phyloP scores from a whole-genome alignment of 2,888 invertebrate genomes.

The Pollenia labialis region DNA sequence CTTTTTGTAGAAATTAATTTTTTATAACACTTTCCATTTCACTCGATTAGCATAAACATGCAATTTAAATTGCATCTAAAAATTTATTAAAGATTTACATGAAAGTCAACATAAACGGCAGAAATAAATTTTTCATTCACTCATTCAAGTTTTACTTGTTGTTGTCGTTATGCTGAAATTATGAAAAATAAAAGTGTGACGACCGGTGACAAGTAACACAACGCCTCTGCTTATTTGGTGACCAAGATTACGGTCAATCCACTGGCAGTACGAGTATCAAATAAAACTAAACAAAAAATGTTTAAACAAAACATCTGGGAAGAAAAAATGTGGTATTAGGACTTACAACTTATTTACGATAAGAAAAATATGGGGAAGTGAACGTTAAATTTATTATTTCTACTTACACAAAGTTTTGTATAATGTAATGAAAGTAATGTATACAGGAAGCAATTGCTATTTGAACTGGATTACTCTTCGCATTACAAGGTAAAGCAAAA shows the following conservation, averaged over 20 bases:
- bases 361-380: too few species aligned
- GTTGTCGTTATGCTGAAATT: slow-evolving; percentile 30
- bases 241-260: slow-evolving; percentile 43
- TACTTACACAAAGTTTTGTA: too few species aligned
- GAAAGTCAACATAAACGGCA: slow-evolving; percentile 27
- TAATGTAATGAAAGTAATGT: too few species aligned
- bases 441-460: too few species aligned
- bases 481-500: too few species aligned
- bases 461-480: too few species aligned
- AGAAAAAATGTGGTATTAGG: not conserved
- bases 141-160: not conserved
- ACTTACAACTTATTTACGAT: not conserved
- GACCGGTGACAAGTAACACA: slow-evolving; percentile 53
- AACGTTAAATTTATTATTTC: too few species aligned
- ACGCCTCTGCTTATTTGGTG: slow-evolving; percentile 52
- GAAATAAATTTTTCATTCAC: slow-evolving; percentile 10
- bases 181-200: slow-evolving; percentile 48
- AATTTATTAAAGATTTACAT: slow-evolving; percentile 27
- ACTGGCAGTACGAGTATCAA: not conserved
- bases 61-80: slow-evolving; percentile 48
- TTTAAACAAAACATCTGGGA: not conserved
- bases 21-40: slow-evolving; percentile 63
- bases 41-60: slow-evolving; percentile 66
- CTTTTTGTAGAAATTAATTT: slow-evolving; percentile 35
- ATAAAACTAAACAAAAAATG: slow-evolving; percentile 11